These are phyloP conservation scores for Serripes groenlandicus DNA, from an alignment of 2,888 invertebrate species.

Conservation along the genomic window DNA sequence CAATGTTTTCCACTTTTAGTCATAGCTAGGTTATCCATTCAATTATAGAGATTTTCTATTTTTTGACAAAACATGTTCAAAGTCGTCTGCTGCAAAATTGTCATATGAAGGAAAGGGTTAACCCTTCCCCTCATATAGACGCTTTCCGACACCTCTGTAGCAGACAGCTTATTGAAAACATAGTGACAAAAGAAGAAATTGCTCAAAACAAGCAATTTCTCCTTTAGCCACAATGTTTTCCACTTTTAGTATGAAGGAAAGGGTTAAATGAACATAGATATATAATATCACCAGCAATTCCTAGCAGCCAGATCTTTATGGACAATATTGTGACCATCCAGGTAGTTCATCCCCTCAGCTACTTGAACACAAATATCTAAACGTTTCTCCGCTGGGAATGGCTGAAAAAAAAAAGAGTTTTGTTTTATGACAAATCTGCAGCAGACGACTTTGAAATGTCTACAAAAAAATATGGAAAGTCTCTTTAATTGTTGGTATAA, in stretches of 20 bases:
- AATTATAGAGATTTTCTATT: too few relatives aligned
- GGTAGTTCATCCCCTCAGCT: conserved; percentile 57
- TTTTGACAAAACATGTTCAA: too few relatives aligned
- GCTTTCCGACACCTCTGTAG: too few relatives aligned
- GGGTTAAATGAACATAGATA: background rate
- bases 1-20: too few relatives aligned
- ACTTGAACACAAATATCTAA: conserved; percentile 42
- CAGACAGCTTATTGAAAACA: background rate
- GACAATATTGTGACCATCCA: conserved; percentile 40
- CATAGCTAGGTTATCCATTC: too few relatives aligned
- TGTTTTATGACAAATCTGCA: background rate
- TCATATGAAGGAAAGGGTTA: too few relatives aligned
- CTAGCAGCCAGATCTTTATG: conserved; percentile 65
- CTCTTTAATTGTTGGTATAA: background rate
- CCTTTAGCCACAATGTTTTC: background rate
- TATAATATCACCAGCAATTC: conserved; percentile 60
- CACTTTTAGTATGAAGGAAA: background rate
- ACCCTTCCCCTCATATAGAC: too few relatives aligned
- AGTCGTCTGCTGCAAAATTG: too few relatives aligned
- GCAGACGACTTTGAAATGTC: too few relatives aligned
- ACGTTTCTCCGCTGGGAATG: background rate
- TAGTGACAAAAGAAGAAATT: background rate
- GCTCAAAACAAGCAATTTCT: background rate
- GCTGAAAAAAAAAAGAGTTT: conserved; percentile 19
- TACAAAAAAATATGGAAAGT: too few relatives aligned